Base-by-base conservation (phyloP, 2,888 invertebrate genomes). In the Autographa pulchrina region DNA sequence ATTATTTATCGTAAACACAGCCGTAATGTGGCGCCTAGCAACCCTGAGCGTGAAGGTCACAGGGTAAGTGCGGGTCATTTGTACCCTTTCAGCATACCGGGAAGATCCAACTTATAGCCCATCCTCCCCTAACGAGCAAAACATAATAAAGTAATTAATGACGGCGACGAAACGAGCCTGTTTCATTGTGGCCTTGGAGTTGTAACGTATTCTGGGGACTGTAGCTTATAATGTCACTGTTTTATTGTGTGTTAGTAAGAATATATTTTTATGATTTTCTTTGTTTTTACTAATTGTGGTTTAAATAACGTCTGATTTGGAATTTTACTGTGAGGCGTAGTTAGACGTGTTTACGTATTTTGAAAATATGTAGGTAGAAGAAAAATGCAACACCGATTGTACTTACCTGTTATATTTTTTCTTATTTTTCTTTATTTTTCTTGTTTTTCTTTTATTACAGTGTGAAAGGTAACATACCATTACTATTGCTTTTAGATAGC, bases 1-100 rank as follows among this genome's bases (percentile, higher is more conserved):
- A 48, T 48, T n/a, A 48, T 48, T 48, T 48, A 48, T 48, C 48
- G 48, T 48, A 48, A 48, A 48, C 48, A 48, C 16, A 5, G n/a
- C 58, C 20, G 7, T 7, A 52, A 48, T 20, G 14, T n/a, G 13
- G 35, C 54, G 14, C 41, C 38, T 52, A 16, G 3, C 60, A 75
- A 5, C 79, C 80, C 70, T 69, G 59, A 61, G 66, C 41, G 52
- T 20, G 68, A 78, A 81, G 81, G 79, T 78, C 76, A 58, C 7
- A 74, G 85, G 69, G 69, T 74, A 79, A 80, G 74, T 75, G 69
- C 63, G 78, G 82, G 78, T 82, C 77, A 77, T 72, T 63, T 68
- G 41, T 65, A 74, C 69, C 77, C 71, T 72, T 71, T 68, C 72
- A 65, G 56, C 67, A 84, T 82, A 82, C 80, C 78, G 69, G 62